These are phyloP conservation scores for Oryzias celebensis DNA, from an alignment of 2,113 vertebrate species.

Conservation along the genomic window DNA sequence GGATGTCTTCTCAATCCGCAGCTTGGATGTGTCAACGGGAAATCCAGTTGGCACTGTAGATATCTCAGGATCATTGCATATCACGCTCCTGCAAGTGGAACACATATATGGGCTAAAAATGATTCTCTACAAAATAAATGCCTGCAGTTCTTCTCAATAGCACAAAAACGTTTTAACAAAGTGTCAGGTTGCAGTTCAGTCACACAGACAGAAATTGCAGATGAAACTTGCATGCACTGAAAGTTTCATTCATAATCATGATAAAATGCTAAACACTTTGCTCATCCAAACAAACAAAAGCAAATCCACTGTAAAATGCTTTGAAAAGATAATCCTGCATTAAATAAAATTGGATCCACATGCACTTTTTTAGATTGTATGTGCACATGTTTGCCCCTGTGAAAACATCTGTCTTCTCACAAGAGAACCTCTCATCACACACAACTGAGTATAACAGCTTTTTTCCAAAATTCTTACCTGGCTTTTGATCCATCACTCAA, in stretches of 20 bases:
- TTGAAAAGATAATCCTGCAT: slow-evolving; percentile 81
- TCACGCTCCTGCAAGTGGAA: slow-evolving; percentile 81
- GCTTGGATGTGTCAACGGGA: slow-evolving; percentile 86
- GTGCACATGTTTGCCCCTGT: slow-evolving; percentile 46
- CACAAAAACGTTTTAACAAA: too few species aligned
- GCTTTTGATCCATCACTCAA: slow-evolving; percentile 86
- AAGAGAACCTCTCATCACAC: background rate
- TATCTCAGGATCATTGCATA: slow-evolving; percentile 93
- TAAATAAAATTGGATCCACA: slow-evolving; percentile 74
- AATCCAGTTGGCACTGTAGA: slow-evolving; percentile 87
- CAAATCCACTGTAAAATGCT: slow-evolving; percentile 72
- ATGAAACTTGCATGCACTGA: background rate
- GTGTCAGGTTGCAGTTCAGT: background rate
- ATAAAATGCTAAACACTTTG: slow-evolving; percentile 8
- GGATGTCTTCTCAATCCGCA: slow-evolving; percentile 92
- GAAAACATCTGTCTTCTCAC: slow-evolving; percentile 39
- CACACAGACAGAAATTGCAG: background rate
- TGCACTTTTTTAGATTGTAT: slow-evolving; percentile 55
- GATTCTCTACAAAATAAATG: too few species aligned
- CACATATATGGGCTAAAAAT: background rate
- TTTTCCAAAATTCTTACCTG: slow-evolving; percentile 78
- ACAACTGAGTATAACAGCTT: background rate
- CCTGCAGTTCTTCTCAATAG: too few species aligned
- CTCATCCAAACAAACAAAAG: slow-evolving; percentile 48
- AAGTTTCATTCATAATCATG: slow-evolving; percentile 9